phyloP scores from a whole-genome alignment of 2,797 vertebrate species.

The Crocidura indochinensis region DNA sequence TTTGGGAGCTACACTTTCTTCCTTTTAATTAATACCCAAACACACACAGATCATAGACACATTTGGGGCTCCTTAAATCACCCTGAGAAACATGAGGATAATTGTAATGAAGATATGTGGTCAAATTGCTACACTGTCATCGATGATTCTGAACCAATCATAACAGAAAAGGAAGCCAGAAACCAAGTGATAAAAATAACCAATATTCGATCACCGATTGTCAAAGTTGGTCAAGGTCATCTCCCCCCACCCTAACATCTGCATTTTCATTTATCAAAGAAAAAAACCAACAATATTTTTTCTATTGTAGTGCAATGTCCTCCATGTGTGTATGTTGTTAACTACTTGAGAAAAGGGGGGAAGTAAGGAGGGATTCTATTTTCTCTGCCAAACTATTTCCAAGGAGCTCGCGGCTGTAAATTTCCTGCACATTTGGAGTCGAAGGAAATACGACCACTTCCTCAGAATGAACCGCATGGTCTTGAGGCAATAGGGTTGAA shows the following conservation, averaged over 20 bases:
- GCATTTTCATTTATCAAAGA: conserved; percentile 62
- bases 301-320: not conserved
- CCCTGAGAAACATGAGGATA: not conserved
- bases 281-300: not conserved
- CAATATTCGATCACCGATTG: not conserved
- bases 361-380: conserved; percentile 29
- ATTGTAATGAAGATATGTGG: conserved; percentile 1
- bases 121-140: not conserved
- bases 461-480: conserved; percentile 45
- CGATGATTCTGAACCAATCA: not conserved
- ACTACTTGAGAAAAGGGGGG: not conserved
- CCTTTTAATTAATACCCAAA: conserved; percentile 66
- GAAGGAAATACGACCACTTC: conserved; percentile 45
- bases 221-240: conserved; percentile 33
- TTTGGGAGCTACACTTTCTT: conserved; percentile 58
- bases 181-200: conserved; percentile 7
- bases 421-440: conserved; percentile 59
- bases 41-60: not conserved
- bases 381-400: conserved; percentile 49
- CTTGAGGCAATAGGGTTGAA: not conserved
- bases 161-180: conserved; percentile 18
- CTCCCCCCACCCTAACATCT: conserved; percentile 22
- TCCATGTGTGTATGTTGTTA: not conserved
- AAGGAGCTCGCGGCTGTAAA: conserved; percentile 54
- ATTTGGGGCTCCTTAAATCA: conserved; percentile 36